Conservation (phyloP, 2,113 vertebrate genomes). For the Corythornis cristatus region DNA sequence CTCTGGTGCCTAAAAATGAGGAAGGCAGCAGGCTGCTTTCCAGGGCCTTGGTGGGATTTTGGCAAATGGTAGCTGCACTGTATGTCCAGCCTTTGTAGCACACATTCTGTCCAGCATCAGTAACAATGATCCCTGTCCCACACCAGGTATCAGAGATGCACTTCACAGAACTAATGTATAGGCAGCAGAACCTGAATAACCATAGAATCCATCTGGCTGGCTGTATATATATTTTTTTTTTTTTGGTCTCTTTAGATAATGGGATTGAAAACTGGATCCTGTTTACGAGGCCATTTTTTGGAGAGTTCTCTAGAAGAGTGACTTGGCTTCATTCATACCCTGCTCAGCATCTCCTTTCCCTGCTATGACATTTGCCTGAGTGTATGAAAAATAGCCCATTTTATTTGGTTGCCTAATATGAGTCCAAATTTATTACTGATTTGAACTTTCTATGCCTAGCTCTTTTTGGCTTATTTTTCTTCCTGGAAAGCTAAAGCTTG, state of each 20-base stretch:
- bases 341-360: conserved; percentile 25
- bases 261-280: neutral
- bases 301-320: conserved; percentile 31
- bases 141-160: neutral
- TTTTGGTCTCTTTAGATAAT: neutral
- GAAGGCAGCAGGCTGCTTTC: neutral
- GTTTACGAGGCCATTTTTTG: neutral
- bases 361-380: conserved; percentile 10
- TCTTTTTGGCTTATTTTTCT: neutral
- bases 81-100: neutral
- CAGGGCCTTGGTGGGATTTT: neutral
- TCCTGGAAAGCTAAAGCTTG: neutral
- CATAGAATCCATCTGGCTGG: neutral
- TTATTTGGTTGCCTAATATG: conserved; percentile 1
- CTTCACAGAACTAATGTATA: neutral
- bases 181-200: neutral
- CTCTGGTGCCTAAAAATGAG: neutral
- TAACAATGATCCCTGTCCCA: neutral
- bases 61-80: neutral
- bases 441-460: neutral
- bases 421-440: conserved; percentile 9
- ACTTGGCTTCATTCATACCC: neutral
- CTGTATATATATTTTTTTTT: neutral
- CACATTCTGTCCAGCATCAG: neutral
- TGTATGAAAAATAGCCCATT: neutral